Evolutionary conservation across 1,140 invertebrate genomes (phyloP).

Genomic region (Drosophila lowei): DNA sequence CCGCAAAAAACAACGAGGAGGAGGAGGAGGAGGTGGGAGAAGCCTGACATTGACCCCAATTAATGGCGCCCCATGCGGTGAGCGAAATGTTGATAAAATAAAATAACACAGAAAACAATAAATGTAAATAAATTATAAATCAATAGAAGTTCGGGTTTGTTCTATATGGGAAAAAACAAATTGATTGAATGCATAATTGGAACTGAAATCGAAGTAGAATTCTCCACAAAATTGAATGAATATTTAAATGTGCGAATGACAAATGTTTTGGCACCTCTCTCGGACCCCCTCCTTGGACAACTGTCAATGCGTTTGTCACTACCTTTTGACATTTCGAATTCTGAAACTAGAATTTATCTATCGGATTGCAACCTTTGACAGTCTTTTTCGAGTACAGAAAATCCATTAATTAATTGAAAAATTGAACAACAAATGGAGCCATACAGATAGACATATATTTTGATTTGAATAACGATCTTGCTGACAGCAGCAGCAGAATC

Average conservation of each 20-base stretch:
- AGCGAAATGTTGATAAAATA: constrained; percentile 51
- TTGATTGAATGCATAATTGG: constrained; percentile 52
- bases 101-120: constrained; percentile 5
- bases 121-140: constrained; percentile 61
- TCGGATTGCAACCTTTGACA: constrained; percentile 23
- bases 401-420: constrained; percentile 38
- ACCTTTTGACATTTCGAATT: constrained; percentile 28
- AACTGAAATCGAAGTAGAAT: constrained; percentile 49
- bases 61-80: constrained; percentile 29
- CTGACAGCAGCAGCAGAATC: constrained; percentile 30
- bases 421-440: constrained; percentile 23
- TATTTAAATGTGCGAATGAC: constrained; percentile 56
- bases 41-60: constrained; percentile 70
- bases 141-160: constrained; percentile 29
- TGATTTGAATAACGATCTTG: constrained; percentile 39
- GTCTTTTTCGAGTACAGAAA: constrained; percentile 29
- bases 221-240: constrained; percentile 44
- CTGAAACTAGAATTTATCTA: constrained; percentile 28
- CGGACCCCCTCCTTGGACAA: constrained; percentile 19
- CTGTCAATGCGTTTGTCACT: constrained; percentile 63
- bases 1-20: neutral
- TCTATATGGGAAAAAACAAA: constrained; percentile 32
- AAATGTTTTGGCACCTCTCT: constrained; percentile 55
- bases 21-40: constrained; percentile 7
- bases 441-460: neutral